These are phyloP conservation scores for Tribolium freemani DNA, from an alignment of 2,888 invertebrate genomes.

Conservation along the genomic window DNA sequence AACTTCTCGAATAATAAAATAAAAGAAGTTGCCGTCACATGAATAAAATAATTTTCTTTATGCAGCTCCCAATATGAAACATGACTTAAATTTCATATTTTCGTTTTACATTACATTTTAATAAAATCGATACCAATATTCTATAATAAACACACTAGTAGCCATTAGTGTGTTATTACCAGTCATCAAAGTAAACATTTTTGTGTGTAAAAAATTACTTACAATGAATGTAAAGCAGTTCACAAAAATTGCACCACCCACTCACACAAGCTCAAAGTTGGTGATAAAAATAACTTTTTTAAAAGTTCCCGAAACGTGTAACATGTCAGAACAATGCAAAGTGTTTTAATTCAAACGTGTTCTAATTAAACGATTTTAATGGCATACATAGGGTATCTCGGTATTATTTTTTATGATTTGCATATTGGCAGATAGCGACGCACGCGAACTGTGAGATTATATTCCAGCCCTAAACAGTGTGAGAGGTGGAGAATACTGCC, in stretches of 20 bases:
- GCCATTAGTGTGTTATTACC: background rate
- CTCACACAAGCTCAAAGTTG: background rate
- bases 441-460: slow-evolving; percentile 39
- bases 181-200: background rate
- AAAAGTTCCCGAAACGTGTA: background rate
- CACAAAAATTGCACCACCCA: background rate
- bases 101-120: background rate
- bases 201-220: background rate
- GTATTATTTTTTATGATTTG: slow-evolving; percentile 33
- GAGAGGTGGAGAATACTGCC: slow-evolving; percentile 43
- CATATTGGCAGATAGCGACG: slow-evolving; percentile 38
- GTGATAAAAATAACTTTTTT: slow-evolving; percentile 1
- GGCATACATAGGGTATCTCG: slow-evolving; percentile 12
- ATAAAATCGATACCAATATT: background rate
- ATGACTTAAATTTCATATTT: background rate
- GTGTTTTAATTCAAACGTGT: slow-evolving; percentile 5
- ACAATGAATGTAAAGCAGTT: background rate
- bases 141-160: background rate
- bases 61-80: background rate
- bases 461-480: slow-evolving; percentile 40
- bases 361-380: slow-evolving; percentile 18
- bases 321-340: slow-evolving; percentile 18
- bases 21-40: background rate
- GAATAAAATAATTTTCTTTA: too few relatives aligned
- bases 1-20: background rate